These are phyloP conservation scores for Nycticebus coucang DNA, from an alignment of 2,113 vertebrate genomes.

Conservation along the genomic window DNA sequence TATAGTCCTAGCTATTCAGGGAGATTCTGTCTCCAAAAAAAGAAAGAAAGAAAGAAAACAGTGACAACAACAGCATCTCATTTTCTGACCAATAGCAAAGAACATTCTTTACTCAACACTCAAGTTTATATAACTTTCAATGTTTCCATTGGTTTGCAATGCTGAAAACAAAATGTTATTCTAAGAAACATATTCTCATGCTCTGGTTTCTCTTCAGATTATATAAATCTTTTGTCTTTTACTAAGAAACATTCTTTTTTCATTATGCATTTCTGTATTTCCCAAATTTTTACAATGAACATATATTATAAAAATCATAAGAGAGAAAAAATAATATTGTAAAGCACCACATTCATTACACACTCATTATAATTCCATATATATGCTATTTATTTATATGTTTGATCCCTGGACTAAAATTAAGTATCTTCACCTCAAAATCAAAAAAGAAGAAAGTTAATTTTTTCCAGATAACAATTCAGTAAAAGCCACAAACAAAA, in stretches of 20 bases:
- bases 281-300: slow-evolving; percentile 14
- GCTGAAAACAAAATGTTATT: slow-evolving; percentile 42
- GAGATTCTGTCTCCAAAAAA: too few relatives aligned
- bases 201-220: too few relatives aligned
- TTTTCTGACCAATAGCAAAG: slow-evolving; percentile 12
- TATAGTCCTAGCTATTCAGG: too few relatives aligned
- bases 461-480: slow-evolving; percentile 37
- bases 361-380: neutral
- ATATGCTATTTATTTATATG: neutral
- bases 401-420: slow-evolving; percentile 8
- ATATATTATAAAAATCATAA: neutral
- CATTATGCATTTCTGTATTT: neutral
- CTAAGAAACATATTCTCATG: neutral
- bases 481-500: slow-evolving; percentile 29
- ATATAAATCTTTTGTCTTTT: too few relatives aligned
- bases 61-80: neutral
- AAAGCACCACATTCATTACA: neutral
- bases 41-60: too few relatives aligned
- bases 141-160: neutral
- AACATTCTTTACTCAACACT: slow-evolving; percentile 1
- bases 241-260: too few relatives aligned
- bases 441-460: slow-evolving; percentile 6
- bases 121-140: neutral
- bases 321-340: neutral
- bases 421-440: slow-evolving; percentile 24